These are phyloP conservation scores for Fundulus diaphanus DNA, from an alignment of 2,797 vertebrate species.

Conservation along the genomic window DNA sequence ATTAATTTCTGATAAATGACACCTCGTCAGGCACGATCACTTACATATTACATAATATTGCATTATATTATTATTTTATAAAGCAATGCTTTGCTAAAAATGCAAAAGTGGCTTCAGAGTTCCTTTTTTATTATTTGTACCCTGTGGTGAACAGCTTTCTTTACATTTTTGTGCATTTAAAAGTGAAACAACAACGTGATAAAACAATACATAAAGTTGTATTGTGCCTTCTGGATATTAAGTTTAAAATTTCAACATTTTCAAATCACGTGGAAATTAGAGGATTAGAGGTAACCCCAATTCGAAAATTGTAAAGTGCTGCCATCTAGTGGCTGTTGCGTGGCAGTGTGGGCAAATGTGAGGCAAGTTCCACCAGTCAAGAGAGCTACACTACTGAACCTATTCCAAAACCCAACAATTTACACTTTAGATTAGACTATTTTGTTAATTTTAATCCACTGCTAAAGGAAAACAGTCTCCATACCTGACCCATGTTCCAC, in stretches of 20 bases:
- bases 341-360: slow-evolving; percentile 16
- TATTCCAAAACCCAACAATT: background rate
- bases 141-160: background rate
- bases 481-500: slow-evolving; percentile 93
- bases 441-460: background rate
- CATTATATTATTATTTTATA: too few species aligned
- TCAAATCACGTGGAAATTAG: background rate
- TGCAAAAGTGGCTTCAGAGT: background rate
- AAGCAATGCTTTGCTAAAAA: background rate
- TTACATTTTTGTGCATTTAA: background rate
- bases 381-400: background rate
- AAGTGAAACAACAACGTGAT: background rate
- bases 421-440: background rate
- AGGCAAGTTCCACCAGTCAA: background rate
- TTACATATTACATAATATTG: too few species aligned
- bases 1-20: too few species aligned
- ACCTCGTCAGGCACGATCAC: too few species aligned
- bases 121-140: background rate
- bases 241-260: background rate
- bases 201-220: background rate
- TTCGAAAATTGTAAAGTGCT: slow-evolving; percentile 11
- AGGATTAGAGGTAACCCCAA: background rate
- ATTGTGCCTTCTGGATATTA: background rate
- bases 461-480: background rate
- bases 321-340: slow-evolving; percentile 43